Evolutionary conservation across 2,888 invertebrate species (phyloP).

Genomic region (Conomelus anceps): DNA sequence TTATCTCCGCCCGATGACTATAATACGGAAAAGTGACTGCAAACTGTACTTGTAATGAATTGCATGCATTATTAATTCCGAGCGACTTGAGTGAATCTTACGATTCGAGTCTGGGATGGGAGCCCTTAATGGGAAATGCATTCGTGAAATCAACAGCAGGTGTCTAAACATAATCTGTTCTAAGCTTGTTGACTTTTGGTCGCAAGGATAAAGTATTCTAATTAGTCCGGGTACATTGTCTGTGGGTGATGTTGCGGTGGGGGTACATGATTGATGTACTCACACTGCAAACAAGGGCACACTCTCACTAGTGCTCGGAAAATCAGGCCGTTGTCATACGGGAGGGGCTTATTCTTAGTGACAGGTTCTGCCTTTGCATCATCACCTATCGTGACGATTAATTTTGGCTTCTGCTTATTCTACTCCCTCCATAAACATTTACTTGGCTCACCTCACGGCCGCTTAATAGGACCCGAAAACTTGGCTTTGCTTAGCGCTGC

Average conservation of each 20-base stretch:
- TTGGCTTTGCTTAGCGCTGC: not conserved
- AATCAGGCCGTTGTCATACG: not conserved
- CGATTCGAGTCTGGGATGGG: not conserved
- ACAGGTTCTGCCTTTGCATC: slow-evolving; percentile 14
- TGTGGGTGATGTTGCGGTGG: slow-evolving; percentile 9
- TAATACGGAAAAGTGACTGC: not conserved
- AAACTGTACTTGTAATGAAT: not conserved
- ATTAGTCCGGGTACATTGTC: slow-evolving; percentile 27
- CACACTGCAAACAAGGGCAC: slow-evolving; percentile 8
- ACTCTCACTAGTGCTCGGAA: slow-evolving; percentile 2
- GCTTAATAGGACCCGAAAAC: not conserved
- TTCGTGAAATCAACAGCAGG: slow-evolving; percentile 25
- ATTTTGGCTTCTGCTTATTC: slow-evolving; percentile 8
- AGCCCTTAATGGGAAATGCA: slow-evolving; percentile 5
- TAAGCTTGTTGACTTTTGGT: slow-evolving; percentile 31
- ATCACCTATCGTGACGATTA: slow-evolving; percentile 1
- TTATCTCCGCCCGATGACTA: not conserved
- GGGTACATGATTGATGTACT: slow-evolving; percentile 10
- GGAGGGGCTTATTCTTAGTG: slow-evolving; percentile 16
- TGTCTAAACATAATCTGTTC: slow-evolving; percentile 31
- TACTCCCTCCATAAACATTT: not conserved
- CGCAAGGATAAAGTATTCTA: slow-evolving; percentile 33
- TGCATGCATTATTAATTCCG: not conserved
- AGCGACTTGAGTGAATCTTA: not conserved
- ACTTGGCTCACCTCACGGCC: not conserved